phyloP scores from a whole-genome alignment of 2,113 vertebrate species.

The Apteryx mantelli region DNA sequence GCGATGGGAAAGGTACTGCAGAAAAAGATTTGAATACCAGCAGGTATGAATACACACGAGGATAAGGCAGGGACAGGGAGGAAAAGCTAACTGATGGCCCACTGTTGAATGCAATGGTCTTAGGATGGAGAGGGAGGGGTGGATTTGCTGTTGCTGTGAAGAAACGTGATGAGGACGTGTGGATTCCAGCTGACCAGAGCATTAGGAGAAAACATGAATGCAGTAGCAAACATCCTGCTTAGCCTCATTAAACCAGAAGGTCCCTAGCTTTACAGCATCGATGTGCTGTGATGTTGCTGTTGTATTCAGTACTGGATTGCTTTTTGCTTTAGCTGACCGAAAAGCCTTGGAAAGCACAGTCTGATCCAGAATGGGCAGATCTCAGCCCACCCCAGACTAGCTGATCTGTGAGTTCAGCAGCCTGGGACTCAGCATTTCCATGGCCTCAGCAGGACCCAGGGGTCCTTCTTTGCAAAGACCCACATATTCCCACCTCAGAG shows the following conservation, averaged over 20 bases:
- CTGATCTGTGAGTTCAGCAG: background rate
- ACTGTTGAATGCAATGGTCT: rapidly evolving
- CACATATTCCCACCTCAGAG: rapidly evolving
- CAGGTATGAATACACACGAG: background rate
- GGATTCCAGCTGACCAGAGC: background rate
- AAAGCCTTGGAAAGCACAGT: background rate
- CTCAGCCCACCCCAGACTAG: background rate
- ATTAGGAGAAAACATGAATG: background rate
- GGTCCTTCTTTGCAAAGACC: background rate
- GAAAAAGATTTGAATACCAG: background rate
- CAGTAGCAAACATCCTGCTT: background rate
- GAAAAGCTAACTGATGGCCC: background rate
- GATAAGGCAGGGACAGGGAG: background rate
- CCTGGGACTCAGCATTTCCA: rapidly evolving
- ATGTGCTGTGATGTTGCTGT: background rate
- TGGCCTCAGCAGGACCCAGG: background rate
- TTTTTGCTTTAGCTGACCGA: background rate
- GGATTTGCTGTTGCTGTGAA: background rate
- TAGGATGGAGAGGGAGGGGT: background rate
- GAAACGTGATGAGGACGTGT: background rate
- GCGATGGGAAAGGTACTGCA: rapidly evolving
- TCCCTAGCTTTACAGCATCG: background rate
- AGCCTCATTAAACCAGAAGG: background rate
- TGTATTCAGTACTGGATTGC: background rate
- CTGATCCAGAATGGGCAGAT: background rate